Evolutionary conservation across 2,888 invertebrate genomes (phyloP), one percentile per base, ranked within the genome.

Genomic region (Anarsia innoxiella): DNA sequence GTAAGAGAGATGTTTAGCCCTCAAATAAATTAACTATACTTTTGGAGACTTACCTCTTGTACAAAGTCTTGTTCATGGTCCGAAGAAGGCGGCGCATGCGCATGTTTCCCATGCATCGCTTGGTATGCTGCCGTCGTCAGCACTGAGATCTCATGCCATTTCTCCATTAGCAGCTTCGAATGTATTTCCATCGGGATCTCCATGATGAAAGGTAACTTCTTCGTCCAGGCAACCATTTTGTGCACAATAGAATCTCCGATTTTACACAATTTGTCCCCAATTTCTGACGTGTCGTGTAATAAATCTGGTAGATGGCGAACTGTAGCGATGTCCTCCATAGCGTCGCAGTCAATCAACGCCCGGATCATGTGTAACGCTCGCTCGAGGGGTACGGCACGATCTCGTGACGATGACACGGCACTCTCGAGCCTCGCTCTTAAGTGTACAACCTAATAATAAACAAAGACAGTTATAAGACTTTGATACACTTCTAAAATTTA

Each of bases 201-300:
- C 77, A 93, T 88, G 77, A 97, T 99, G 85, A 99, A 99, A 40
- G 99, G 98, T 78, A 99, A 86, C 83, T 96, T 91, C 82, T 97
- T 97, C 62, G 98, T 98, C 99, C 99, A 99, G 79, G 97, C 96
- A 52, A 99, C 98, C 86, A 99, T 90, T 86, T 97, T 97, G 86
- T 95, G 96, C 40, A 99, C 98, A 64, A 99, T 98, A 52, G 96
- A 97, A 86, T 99, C 98, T 36, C 98, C 97, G 66, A 98, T 95
- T 80, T 93, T 94, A 87, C 96, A 96, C 57, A 97, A 88, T 76
- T 93, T 96, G 74, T 95, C 94, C 61, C 93, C 95, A 61, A 95
- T 90, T 80, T 95, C 95, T 53, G 95, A 93, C 68, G 95, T 94
- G 74, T 94, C 94, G 75, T 95, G 94, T 53, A 96, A 88, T 66